Evolutionary conservation across 2,797 vertebrate species (phyloP).

Genomic region (Cirrhinus molitorella): DNA sequence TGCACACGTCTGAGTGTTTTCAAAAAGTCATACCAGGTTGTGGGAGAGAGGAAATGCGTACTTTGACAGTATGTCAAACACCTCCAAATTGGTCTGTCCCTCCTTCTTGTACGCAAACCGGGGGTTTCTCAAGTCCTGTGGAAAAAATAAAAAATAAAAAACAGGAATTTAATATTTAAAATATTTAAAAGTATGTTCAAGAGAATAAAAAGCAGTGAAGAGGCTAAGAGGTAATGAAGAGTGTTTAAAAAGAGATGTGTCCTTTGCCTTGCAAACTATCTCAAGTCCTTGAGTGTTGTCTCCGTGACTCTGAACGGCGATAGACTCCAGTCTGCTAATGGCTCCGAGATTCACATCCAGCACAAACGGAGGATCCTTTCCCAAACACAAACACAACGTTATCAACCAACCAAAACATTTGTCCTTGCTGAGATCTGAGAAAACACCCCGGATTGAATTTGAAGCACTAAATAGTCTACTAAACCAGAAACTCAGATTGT

Average conservation of each 20-base stretch:
- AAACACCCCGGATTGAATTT: background rate
- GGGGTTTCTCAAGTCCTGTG: slow-evolving; percentile 93
- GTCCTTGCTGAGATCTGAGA: background rate
- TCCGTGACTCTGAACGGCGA: slow-evolving; percentile 88
- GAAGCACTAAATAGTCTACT: background rate
- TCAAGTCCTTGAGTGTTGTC: slow-evolving; percentile 91
- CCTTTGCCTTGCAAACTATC: slow-evolving; percentile 94
- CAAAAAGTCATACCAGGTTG: slow-evolving; percentile 80
- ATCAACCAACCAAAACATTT: background rate
- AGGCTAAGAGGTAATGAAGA: background rate
- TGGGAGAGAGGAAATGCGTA: slow-evolving; percentile 90
- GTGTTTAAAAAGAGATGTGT: background rate
- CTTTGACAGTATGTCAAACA: slow-evolving; percentile 85
- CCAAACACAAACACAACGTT: background rate
- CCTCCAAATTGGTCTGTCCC: slow-evolving; percentile 85
- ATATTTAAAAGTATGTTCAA: background rate
- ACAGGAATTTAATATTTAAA: background rate
- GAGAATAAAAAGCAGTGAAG: background rate
- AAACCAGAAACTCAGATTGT: background rate
- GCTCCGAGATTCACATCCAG: slow-evolving; percentile 92
- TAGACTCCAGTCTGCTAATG: slow-evolving; percentile 91
- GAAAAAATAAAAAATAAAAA: background rate
- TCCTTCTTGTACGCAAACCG: slow-evolving; percentile 92
- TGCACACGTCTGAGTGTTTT: background rate
- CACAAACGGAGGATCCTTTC: slow-evolving; percentile 88